Percentiles rank a stretch among this genome's conserved stretches.
phyloP scores from a whole-genome alignment of 2,113 vertebrate genomes.

The Brachionichthys hirsutus region DNA sequence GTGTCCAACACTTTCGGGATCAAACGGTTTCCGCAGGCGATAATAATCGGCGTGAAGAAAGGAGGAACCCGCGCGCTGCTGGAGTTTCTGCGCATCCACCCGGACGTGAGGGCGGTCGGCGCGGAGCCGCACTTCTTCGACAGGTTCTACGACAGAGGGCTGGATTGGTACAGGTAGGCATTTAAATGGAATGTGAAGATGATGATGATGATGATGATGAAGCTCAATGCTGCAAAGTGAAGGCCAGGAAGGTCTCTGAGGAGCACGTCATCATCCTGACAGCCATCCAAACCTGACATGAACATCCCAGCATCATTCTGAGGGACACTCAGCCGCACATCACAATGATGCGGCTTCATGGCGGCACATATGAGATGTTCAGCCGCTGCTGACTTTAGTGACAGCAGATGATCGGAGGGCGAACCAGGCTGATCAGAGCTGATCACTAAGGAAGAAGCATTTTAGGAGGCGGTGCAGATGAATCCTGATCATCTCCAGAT shows the following conservation, averaged over 20 bases:
- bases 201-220: too few relatives aligned
- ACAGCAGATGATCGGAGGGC: slow-evolving; percentile 52
- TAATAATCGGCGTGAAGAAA: slow-evolving; percentile 82
- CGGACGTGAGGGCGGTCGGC: slow-evolving; percentile 81
- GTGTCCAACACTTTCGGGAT: slow-evolving; percentile 72
- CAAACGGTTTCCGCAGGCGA: slow-evolving; percentile 77
- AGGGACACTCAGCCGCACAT: not conserved
- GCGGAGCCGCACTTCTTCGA: slow-evolving; percentile 82
- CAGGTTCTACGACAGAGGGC: slow-evolving; percentile 75
- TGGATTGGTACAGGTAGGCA: slow-evolving; percentile 80
- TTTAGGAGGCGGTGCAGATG: slow-evolving; percentile 34
- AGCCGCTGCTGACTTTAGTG: slow-evolving; percentile 36
- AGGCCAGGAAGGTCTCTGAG: slow-evolving; percentile 24
- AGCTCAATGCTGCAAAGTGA: slow-evolving; percentile 22
- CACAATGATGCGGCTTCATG: not conserved
- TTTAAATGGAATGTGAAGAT: too few relatives aligned
- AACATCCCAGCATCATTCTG: slow-evolving; percentile 6
- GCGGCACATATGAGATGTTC: slow-evolving; percentile 13
- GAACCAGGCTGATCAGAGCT: slow-evolving; percentile 54
- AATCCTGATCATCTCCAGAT: slow-evolving; percentile 69
- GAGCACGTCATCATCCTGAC: slow-evolving; percentile 57
- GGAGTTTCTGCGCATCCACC: slow-evolving; percentile 81
- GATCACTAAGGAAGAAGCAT: slow-evolving; percentile 38
- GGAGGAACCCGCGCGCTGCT: slow-evolving; percentile 81
- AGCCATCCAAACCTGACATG: slow-evolving; percentile 37